Base-by-base conservation (phyloP, 2,888 invertebrate species). In the Heliconius hortense region DNA sequence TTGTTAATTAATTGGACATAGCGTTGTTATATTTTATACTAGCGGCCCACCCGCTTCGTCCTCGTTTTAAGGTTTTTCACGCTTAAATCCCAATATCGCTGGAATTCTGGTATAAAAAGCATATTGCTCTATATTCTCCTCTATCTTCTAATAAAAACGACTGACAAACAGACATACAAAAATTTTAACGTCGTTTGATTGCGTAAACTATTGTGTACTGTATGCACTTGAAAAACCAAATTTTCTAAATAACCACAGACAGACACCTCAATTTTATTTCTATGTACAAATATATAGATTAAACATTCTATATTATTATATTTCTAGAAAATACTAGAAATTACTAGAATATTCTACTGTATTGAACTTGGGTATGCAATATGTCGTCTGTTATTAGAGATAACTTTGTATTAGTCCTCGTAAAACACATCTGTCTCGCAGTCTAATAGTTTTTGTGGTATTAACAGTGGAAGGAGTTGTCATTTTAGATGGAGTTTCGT, bases 401-500 rank as follows among this genome's bases (percentile, higher is more conserved):
- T 71, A 74, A 74, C 66, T 67, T 76, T 74, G 70, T 76, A 67
- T 66, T 67, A 70, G 71, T 26, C 13, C 43, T 64, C 76, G 66
- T 76, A 74, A 74, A 74, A 56, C 28, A 74, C 76, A 76, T 69
- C 70, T 74, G 76, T 67, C 66, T 60, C 60, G 26, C 48, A 1
- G 18, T 76, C 31, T 72, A 39, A 72, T 53, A 72, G 62, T 67
- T 72, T 75, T 76, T 68, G 39, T 43, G 11, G 24, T 60, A 35
- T 71, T 71, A 66, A 66, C 39, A 66, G 11, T n/a, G 28, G 59
- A 28, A 15, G 8, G 56, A 35, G 35, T 21, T 59, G 70, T 31
- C 53, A 59, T 21, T 70, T 70, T 24, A 13, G 24, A 70, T 35
- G 24, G 35, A 53, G 11, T 68, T 67, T 48, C 10, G 18, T 26